phyloP scores from a whole-genome alignment of 23 tunicate species.

The Phallusia fumigata region DNA sequence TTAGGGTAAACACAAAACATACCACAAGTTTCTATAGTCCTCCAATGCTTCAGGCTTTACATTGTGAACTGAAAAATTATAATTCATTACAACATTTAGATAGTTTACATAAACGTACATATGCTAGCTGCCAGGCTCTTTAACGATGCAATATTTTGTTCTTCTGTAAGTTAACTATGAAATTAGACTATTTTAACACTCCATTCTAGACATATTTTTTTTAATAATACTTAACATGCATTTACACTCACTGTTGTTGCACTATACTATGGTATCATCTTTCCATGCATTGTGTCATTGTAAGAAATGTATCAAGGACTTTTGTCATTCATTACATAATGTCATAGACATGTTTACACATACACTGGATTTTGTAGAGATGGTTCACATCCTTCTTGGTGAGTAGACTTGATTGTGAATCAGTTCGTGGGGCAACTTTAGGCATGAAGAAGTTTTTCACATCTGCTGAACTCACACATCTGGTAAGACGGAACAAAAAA shows the following conservation, averaged over 20 bases:
- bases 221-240: too few relatives aligned
- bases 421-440: constrained; percentile 83
- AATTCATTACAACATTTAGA: too few relatives aligned
- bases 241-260: too few relatives aligned
- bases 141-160: too few relatives aligned
- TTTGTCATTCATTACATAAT: not conserved
- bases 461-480: constrained; percentile 15
- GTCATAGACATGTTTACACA: not conserved
- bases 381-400: constrained; percentile 89
- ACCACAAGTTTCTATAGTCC: constrained; percentile 79
- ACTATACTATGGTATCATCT: too few relatives aligned
- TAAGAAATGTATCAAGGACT: too few relatives aligned
- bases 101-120: too few relatives aligned
- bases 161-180: too few relatives aligned
- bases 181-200: too few relatives aligned
- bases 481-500: not conserved
- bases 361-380: constrained; percentile 88
- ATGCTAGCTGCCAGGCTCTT: too few relatives aligned
- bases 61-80: constrained; percentile 50
- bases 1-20: not conserved
- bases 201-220: too few relatives aligned
- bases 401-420: constrained; percentile 75
- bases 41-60: constrained; percentile 81
- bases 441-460: constrained; percentile 72
- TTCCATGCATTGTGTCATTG: too few relatives aligned